phyloP scores from a whole-genome alignment of 2,888 invertebrate genomes.

The Pyralis farinalis region DNA sequence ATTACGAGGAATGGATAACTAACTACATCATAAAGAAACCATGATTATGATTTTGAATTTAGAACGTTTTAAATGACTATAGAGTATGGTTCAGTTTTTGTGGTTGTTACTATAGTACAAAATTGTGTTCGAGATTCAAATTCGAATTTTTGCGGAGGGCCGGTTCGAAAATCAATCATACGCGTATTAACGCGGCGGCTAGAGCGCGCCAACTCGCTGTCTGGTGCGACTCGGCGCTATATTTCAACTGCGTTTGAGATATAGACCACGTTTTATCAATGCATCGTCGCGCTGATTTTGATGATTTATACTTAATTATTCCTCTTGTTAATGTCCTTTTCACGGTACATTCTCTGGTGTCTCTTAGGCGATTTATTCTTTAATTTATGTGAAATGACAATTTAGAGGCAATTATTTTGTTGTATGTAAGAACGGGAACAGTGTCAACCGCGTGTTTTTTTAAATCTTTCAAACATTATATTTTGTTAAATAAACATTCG shows the following conservation, averaged over 20 bases:
- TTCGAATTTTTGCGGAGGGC: slow-evolving; percentile 23
- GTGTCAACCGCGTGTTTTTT: not conserved
- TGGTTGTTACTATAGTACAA: not conserved
- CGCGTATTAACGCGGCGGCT: slow-evolving; percentile 60
- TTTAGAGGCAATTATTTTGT: not conserved
- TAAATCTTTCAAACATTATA: not conserved
- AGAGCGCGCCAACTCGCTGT: slow-evolving; percentile 70
- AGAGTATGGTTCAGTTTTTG: slow-evolving; percentile 4
- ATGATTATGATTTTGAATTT: slow-evolving; percentile 24
- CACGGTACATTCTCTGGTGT: slow-evolving; percentile 69
- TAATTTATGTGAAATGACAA: slow-evolving; percentile 26
- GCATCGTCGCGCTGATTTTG: slow-evolving; percentile 75
- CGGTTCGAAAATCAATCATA: slow-evolving; percentile 66
- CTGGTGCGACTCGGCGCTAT: slow-evolving; percentile 65
- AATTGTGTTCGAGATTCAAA: slow-evolving; percentile 10
- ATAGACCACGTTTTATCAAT: slow-evolving; percentile 75
- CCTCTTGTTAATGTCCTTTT: slow-evolving; percentile 72
- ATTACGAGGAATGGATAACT: slow-evolving; percentile 39
- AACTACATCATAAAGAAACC: slow-evolving; percentile 34
- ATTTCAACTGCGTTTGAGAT: slow-evolving; percentile 74
- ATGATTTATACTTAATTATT: slow-evolving; percentile 78
- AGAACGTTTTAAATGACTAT: slow-evolving; percentile 17
- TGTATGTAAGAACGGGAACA: not conserved
- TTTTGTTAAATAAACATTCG: not conserved
- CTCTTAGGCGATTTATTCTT: slow-evolving; percentile 59